A percentile compares a stretch with the other conserved stretches of the same genome.
Conservation (phyloP, 2,888 invertebrate genomes). For the Neoscelio sp. region DNA sequence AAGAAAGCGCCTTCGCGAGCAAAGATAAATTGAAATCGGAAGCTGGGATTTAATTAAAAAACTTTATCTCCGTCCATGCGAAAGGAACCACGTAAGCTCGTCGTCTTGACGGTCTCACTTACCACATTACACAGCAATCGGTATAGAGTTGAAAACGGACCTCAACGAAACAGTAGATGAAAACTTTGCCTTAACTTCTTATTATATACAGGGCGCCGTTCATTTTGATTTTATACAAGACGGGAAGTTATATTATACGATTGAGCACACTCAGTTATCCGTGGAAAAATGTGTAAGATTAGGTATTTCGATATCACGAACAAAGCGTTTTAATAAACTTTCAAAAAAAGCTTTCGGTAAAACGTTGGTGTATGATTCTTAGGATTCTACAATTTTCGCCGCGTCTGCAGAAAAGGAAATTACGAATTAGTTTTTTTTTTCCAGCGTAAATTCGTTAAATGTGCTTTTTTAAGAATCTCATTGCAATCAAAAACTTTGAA, state of each 20-base stretch:
- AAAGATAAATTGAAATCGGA: conserved; percentile 80
- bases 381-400: conserved; percentile 18
- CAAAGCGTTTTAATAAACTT: conserved; percentile 34
- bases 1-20: conserved; percentile 64
- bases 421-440: conserved; percentile 30
- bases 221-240: conserved; percentile 20
- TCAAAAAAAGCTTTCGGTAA: conserved; percentile 14
- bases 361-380: neutral
- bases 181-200: conserved; percentile 46
- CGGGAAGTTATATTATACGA: neutral
- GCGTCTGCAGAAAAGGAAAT: conserved; percentile 30
- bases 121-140: conserved; percentile 57
- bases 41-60: conserved; percentile 81
- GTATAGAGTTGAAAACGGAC: conserved; percentile 37
- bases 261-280: conserved; percentile 11
- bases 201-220: conserved; percentile 31
- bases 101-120: conserved; percentile 61
- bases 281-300: conserved; percentile 25
- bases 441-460: conserved; percentile 17
- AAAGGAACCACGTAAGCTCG: conserved; percentile 64
- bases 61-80: conserved; percentile 72
- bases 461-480: conserved; percentile 19
- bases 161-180: conserved; percentile 39
- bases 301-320: conserved; percentile 31
- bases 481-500: neutral